A percentile compares a stretch with the other conserved stretches of the same genome.
phyloP scores from a whole-genome alignment of 2,888 invertebrate genomes.

The Tanaodytes sp. region DNA sequence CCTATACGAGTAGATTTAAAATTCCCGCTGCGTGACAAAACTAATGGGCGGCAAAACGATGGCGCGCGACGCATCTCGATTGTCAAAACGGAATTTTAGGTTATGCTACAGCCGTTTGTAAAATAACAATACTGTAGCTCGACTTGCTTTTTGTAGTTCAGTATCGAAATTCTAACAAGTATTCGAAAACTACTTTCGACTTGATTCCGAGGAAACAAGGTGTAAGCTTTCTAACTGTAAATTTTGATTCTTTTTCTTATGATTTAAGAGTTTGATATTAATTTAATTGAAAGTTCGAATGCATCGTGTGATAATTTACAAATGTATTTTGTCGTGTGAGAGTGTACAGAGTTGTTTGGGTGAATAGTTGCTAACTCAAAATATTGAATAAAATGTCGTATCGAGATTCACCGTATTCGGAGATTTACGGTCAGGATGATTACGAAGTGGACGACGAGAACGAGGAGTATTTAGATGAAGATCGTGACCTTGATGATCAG shows the following conservation, averaged over 20 bases:
- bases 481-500: constrained; percentile 78
- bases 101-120: no score
- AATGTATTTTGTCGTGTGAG: not conserved
- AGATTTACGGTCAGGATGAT: constrained; percentile 79
- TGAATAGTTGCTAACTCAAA: constrained; percentile 5
- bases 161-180: constrained; percentile 11
- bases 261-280: not conserved
- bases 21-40: no score
- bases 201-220: no score
- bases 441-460: constrained; percentile 84
- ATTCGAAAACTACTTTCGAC: no score
- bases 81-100: no score
- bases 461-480: constrained; percentile 81
- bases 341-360: not conserved
- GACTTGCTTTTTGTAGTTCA: no score
- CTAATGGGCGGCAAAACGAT: no score
- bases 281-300: not conserved
- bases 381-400: constrained; percentile 64
- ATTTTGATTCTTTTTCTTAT: not conserved
- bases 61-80: no score
- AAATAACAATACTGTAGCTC: no score
- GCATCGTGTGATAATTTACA: not conserved
- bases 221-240: no score
- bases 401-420: constrained; percentile 80
- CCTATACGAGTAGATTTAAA: no score